Percentiles rank a stretch among this genome's conserved stretches.
Evolutionary conservation across 2,888 invertebrate species (phyloP).

Genomic region (Conistra vaccinii): DNA sequence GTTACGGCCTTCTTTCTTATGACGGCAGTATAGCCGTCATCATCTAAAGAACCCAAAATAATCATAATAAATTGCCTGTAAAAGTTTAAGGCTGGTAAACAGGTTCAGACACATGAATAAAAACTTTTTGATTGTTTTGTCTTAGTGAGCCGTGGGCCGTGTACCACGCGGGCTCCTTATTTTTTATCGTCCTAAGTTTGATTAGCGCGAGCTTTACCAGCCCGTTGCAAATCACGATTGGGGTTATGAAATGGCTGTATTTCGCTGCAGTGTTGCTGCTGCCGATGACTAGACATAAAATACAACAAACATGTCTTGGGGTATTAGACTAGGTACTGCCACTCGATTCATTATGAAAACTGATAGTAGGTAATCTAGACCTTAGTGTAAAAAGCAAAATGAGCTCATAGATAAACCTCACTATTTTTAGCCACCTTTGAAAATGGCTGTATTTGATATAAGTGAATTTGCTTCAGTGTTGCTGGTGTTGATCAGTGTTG

Average conservation of each 20-base stretch:
- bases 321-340: too few species aligned
- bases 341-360: too few species aligned
- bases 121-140: conserved; percentile 33
- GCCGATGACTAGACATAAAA: neutral
- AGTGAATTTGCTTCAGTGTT: neutral
- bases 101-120: conserved; percentile 26
- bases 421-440: neutral
- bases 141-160: conserved; percentile 6
- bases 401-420: too few species aligned
- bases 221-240: conserved; percentile 17
- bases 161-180: conserved; percentile 23
- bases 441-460: neutral
- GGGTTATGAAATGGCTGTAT: conserved; percentile 1
- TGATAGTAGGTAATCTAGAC: too few species aligned
- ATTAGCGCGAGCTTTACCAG: conserved; percentile 17
- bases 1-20: too few species aligned
- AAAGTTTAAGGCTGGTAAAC: conserved; percentile 8
- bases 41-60: neutral
- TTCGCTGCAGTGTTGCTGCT: neutral
- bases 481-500: neutral
- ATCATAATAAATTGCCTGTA: conserved; percentile 3
- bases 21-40: too few species aligned
- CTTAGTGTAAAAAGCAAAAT: too few species aligned
- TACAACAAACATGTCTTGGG: too few species aligned
- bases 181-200: conserved; percentile 41